Base-by-base conservation (phyloP, 2,888 invertebrate species). In the Operophtera brumata region DNA sequence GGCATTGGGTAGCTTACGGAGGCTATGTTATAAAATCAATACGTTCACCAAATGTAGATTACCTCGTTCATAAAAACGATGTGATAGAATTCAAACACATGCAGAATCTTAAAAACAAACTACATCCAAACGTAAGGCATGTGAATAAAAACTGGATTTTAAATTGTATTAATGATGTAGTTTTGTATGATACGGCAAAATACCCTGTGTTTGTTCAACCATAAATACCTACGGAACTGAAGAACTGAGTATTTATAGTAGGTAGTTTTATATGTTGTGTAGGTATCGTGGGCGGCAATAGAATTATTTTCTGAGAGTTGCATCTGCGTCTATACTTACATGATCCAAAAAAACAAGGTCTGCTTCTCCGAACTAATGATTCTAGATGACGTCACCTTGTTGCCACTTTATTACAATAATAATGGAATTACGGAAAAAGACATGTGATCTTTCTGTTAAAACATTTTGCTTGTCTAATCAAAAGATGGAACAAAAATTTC, bases 1-100 rank as follows among this genome's bases (percentile, higher is more conserved):
- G 94, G 63, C 93, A 93, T 78, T 93, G 94, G 86, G 86, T 93
- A 45, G 94, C 93, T 1, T 92, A 91, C 57, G 92, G 92, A 2
- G 93, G 93, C 1, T 75, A 61, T 10, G 69, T 92, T 12, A 80
- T 78, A 0, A 88, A 89, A 54, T 75, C 86, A 9, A 54, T 90
- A n/a, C 73, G 72, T 26, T 60, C 65, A 1, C 69, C 71, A 53
- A 76, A 88, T 35, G 80, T 88, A 0, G 83, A 90, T 69, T 86
- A 66, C 62, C 69, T 90, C 34, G 71, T 90, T 0, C 89, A 89
- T 57, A 82, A 73, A 13, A 65, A 78, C 20, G 65, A 73, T 37
- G 62, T 34, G 8, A 86, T 89, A 61, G 55, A 64, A 3, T 80
- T 75, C 42, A 71, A 64, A 13, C 66, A 77, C 30, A 80, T 86